phyloP scores from a whole-genome alignment of 2,888 invertebrate species.

The Caenorhabditis drosophilae region DNA sequence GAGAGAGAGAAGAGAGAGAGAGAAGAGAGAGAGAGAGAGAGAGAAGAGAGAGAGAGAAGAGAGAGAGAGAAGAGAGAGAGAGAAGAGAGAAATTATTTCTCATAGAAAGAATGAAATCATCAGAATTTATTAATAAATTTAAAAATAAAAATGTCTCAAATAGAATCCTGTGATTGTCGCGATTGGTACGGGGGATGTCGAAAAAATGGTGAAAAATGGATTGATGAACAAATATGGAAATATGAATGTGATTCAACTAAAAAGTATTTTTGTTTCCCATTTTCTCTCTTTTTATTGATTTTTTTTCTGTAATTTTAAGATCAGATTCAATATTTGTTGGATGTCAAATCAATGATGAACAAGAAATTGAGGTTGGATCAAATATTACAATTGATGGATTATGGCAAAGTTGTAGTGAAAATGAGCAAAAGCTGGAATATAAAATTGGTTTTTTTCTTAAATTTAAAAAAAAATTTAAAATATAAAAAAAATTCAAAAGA shows the following conservation, averaged over 20 bases:
- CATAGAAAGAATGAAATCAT: no score
- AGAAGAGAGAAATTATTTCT: no score
- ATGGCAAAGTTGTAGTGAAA: constrained; percentile 48
- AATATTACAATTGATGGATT: constrained; percentile 61
- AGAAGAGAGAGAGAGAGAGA: no score
- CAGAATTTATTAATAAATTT: no score
- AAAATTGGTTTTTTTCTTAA: constrained; percentile 51
- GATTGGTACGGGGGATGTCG: constrained; percentile 67
- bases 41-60: no score
- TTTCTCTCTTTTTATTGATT: no score
- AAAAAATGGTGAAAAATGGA: constrained; percentile 54
- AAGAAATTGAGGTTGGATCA: constrained; percentile 36
- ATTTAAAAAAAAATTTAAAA: not conserved
- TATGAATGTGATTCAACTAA: constrained; percentile 54
- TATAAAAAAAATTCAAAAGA: constrained; percentile 46
- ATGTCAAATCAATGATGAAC: constrained; percentile 21
- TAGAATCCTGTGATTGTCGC: constrained; percentile 61
- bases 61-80: no score
- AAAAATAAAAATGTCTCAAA: no score
- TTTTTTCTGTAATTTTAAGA: no score
- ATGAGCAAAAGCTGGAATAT: constrained; percentile 45
- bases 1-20: no score
- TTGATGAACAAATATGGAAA: constrained; percentile 61
- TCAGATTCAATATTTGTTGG: no score
- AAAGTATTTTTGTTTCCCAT: no score